Conservation (phyloP, 2,797 vertebrate species). For the Epinephelus malabaricus region DNA sequence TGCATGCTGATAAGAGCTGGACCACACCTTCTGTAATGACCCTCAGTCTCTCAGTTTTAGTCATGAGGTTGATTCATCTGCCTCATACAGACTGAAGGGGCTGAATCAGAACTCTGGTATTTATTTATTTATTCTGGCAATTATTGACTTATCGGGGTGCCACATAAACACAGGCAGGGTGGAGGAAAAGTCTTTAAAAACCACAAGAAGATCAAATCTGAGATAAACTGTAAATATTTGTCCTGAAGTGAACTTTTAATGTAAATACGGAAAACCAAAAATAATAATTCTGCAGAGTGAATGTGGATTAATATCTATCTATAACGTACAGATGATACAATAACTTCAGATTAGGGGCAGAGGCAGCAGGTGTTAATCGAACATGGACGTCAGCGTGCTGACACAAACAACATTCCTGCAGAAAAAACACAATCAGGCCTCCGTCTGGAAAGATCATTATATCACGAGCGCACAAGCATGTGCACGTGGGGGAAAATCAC, state of each 20-base stretch:
- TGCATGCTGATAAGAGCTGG: slow-evolving; percentile 54
- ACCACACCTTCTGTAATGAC: slow-evolving; percentile 70
- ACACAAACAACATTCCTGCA: slow-evolving; percentile 57
- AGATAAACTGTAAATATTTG: slow-evolving; percentile 6
- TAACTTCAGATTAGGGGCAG: background rate
- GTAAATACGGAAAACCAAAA: no score
- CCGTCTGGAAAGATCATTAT: slow-evolving; percentile 51
- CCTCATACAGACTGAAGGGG: background rate
- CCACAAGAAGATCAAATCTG: background rate
- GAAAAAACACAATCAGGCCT: slow-evolving; percentile 61
- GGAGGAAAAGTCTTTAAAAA: slow-evolving; percentile 40
- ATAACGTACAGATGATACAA: background rate
- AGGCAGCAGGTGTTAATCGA: slow-evolving; percentile 38
- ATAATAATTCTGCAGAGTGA: no score
- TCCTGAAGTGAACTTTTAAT: background rate
- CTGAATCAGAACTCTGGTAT: slow-evolving; percentile 28
- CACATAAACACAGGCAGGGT: slow-evolving; percentile 45
- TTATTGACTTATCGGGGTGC: slow-evolving; percentile 6
- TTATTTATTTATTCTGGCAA: no score
- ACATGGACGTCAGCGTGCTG: slow-evolving; percentile 42
- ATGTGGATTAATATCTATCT: no score
- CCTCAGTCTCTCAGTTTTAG: slow-evolving; percentile 8
- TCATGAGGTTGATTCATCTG: background rate
- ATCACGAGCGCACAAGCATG: background rate
- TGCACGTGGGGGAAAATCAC: background rate